These are phyloP conservation scores for Gorsachius magnificus DNA, from an alignment of 2,797 vertebrate genomes.

Conservation along the genomic window DNA sequence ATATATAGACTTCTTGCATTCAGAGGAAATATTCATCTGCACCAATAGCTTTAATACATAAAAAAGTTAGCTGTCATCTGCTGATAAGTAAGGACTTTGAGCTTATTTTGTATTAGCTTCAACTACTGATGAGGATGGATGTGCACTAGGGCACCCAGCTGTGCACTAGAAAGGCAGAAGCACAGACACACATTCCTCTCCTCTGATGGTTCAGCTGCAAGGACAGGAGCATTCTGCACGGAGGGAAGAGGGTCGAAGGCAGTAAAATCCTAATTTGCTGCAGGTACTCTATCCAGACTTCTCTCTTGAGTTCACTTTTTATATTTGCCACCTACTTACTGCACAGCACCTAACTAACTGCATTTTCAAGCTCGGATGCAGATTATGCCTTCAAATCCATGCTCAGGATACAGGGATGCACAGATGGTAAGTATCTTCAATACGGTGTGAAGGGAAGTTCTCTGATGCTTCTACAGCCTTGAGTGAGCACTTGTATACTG, in stretches of 20 bases:
- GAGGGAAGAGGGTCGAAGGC: not conserved
- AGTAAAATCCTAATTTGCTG: not conserved
- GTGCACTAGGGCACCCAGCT: not conserved
- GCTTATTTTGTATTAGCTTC: not conserved
- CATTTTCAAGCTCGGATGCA: not conserved
- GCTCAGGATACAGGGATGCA: not conserved
- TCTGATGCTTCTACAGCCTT: not conserved
- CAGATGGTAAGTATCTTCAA: not conserved
- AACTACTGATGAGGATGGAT: slow-evolving; percentile 3
- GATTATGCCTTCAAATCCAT: not conserved
- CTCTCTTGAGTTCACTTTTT: not conserved
- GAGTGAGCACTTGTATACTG: not conserved
- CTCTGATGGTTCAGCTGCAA: not conserved
- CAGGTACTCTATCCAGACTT: not conserved
- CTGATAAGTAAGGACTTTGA: slow-evolving; percentile 31
- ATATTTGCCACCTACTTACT: not conserved
- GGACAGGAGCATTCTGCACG: not conserved
- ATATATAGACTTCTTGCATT: not conserved
- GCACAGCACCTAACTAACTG: not conserved
- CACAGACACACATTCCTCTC: not conserved
- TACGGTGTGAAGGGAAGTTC: not conserved
- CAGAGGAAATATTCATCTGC: not conserved
- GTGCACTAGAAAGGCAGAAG: not conserved
- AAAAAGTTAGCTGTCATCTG: slow-evolving; percentile 32
- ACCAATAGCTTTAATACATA: not conserved